Base-by-base conservation (phyloP, 2,113 vertebrate species). In the Crotalus horridus region DNA sequence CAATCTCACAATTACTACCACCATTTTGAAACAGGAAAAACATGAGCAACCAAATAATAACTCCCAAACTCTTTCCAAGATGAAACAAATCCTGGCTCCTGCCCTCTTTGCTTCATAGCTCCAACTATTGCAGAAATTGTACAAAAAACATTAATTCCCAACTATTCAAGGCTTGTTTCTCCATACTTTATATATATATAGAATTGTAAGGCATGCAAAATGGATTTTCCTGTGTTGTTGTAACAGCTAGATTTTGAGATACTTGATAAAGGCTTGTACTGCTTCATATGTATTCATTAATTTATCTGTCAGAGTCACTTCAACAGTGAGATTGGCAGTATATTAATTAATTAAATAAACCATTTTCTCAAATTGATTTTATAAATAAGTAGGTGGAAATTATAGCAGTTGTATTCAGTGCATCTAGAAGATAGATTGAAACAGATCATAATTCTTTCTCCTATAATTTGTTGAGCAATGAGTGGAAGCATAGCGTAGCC, bases 161-260 rank as follows among this genome's bases (percentile, higher is more conserved):
- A 7, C 6, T 81, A 39, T 7, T 39, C 15, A 81, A 39, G 33
- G 6, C 74, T 39, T 81, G 20, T 81, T 81, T 81, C 6, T 20
- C 33, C 15, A 1, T 81, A 17, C 15, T 89, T 94, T 95, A 92
- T 56, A 92, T 87, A 51, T 92, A 69, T 15, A 89, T 3, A 43
- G 86, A 81, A 91, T 87, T 58, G 29, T 8, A 85, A 93, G 89
- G 46, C 92, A 69, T 51, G 26, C 33, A 6, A 51, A 88, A 6
- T 39, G 29, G 48, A 64, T 29, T 53, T 33, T 24, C 54, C 9
- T 88, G 6, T 85, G 24, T 69, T 56, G 12, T 90, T 9, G 2
- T 92, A 64, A 61, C 26, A 53, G 46, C 39, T 46, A 81, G 9
- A 81, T 17, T 20, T 53, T 55, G 53, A 87, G 51, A 53, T 88